Evolutionary conservation across 2,888 invertebrate species (phyloP), one percentile per base, ranked within the genome.

Genomic region (Cryptocephalus primarius): DNA sequence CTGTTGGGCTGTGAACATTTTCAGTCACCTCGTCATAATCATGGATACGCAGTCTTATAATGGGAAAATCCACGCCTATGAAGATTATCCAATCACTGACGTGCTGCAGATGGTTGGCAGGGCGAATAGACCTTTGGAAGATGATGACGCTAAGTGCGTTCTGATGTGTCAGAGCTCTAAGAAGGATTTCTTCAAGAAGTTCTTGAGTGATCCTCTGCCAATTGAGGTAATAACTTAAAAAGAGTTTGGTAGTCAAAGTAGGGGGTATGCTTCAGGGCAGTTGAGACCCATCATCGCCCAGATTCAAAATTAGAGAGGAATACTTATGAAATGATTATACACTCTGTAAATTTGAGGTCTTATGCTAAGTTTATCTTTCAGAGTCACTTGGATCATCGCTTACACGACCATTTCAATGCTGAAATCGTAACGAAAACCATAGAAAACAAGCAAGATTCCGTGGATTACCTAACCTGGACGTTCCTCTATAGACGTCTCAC

Each of bases 351-450:
- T n/a, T n/a, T n/a, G n/a, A n/a, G n/a, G n/a, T n/a, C n/a, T n/a
- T n/a, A n/a, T n/a, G n/a, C n/a, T n/a, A n/a, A n/a, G n/a, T 57
- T 46, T 22, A 22, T 22, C 61, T 64, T 63, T 41, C 69, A 85
- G 80, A 96, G 95, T 54, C 97, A 99, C 70, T 74, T 99, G 58
- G 97, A 99, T 75, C 97, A 97, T 64, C 82, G 93, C 52, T 78
- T 99, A 2, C 97, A 99, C 70, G 99, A 99, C 73, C 99, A 99
- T 72, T 94, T 99, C 70, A 99, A 99, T 73, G 99, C 99, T 0
- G 99, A 99, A 74, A 95, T 99, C 46, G 97, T 99, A 0, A 99
- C 99, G 0, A 97, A 97, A 71, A 99, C 97, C 0, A 94, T 99
- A 59, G 99, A 99, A 73, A 99, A 99, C 74, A 99, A 99, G 65